A percentile compares a stretch with the other conserved stretches of the same genome.
Evolutionary conservation across 2,888 invertebrate genomes (phyloP).

Genomic region (Cremastobaeus sp.): DNA sequence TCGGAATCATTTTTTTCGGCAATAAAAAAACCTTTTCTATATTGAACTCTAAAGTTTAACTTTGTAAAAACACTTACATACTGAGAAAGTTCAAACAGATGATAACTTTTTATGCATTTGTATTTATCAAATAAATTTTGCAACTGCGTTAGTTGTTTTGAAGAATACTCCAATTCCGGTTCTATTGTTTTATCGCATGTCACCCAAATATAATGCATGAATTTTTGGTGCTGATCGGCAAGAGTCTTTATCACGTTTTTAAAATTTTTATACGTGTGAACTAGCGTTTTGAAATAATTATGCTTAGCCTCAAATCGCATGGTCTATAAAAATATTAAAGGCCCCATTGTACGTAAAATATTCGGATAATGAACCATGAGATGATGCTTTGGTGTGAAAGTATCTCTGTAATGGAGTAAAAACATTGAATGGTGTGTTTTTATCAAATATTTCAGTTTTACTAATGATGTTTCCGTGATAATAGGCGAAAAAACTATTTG

Average conservation of each 20-base stretch:
- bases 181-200: constrained; percentile 1
- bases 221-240: constrained; percentile 39
- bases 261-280: no score
- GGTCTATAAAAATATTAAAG: constrained; percentile 33
- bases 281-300: constrained; percentile 49
- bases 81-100: no score
- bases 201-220: constrained; percentile 22
- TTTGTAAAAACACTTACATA: neutral
- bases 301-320: constrained; percentile 53
- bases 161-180: neutral
- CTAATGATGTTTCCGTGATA: neutral
- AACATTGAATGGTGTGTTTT: constrained; percentile 4
- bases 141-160: neutral
- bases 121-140: neutral
- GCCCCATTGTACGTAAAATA: constrained; percentile 28
- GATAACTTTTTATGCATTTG: no score
- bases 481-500: constrained; percentile 35
- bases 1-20: neutral
- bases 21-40: neutral
- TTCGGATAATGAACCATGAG: constrained; percentile 45
- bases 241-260: constrained; percentile 38
- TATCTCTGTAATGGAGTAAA: neutral
- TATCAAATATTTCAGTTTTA: neutral
- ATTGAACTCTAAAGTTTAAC: neutral
- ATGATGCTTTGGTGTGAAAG: neutral